A percentile compares a stretch with the other conserved stretches of the same genome.
These are phyloP conservation scores for Penelope pileata DNA, from an alignment of 2,113 vertebrate genomes.

Conservation along the genomic window DNA sequence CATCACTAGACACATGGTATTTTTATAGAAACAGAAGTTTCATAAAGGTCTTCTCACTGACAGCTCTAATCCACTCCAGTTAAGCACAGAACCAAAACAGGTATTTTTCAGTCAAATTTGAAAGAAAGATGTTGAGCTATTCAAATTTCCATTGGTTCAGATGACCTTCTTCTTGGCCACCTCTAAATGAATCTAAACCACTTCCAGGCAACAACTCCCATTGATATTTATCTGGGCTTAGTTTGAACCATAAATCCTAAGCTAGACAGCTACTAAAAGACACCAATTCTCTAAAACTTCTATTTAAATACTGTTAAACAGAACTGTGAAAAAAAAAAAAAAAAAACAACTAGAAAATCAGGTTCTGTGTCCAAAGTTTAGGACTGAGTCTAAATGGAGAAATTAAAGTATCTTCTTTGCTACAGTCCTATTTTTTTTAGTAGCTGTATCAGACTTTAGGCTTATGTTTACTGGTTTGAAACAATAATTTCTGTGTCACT, in stretches of 20 bases:
- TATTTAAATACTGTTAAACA: not conserved
- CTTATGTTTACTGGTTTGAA: not conserved
- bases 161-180: not conserved
- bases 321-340: not conserved
- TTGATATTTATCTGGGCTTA: not conserved
- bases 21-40: not conserved
- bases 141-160: not conserved
- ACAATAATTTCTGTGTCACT: not conserved
- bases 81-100: not conserved
- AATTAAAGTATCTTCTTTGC: not conserved
- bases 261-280: not conserved
- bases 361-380: not conserved
- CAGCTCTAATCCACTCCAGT: not conserved
- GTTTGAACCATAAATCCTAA: not conserved
- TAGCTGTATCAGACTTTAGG: not conserved
- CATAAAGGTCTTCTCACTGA: not conserved
- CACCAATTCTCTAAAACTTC: not conserved
- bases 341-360: not conserved
- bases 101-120: not conserved
- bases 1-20: not conserved
- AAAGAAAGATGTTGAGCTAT: not conserved
- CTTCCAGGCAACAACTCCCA: not conserved
- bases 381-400: not conserved
- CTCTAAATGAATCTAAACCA: not conserved
- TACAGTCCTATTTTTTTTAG: not conserved